Evolutionary conservation across 2,888 invertebrate genomes (phyloP).

Genomic region (Brachylomia viminalis): DNA sequence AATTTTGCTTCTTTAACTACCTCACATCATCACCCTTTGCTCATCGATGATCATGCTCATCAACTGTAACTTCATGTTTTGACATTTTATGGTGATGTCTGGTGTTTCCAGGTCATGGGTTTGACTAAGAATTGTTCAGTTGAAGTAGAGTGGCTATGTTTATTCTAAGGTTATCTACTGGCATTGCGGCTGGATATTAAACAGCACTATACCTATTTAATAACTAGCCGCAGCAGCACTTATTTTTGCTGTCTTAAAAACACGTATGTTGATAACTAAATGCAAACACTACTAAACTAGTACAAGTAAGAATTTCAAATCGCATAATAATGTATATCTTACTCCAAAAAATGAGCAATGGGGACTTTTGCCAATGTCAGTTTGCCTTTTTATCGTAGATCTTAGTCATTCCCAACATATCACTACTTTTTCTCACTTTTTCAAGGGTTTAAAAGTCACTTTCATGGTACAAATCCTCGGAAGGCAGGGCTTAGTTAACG

Average conservation of each 20-base stretch:
- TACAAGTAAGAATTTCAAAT: neutral
- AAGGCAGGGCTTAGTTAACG: slow-evolving; percentile 87
- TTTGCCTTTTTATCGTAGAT: neutral
- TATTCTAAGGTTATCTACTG: neutral
- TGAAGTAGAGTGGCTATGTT: neutral
- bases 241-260: neutral
- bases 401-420: slow-evolving; percentile 66
- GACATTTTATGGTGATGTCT: slow-evolving; percentile 64
- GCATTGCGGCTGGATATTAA: too few species aligned
- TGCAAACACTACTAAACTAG: neutral
- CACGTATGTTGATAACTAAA: neutral
- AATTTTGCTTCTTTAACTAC: slow-evolving; percentile 87
- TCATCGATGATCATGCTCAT: slow-evolving; percentile 69
- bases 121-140: slow-evolving; percentile 60
- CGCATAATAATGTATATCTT: neutral
- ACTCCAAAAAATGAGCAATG: neutral
- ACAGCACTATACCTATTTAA: too few species aligned
- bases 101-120: slow-evolving; percentile 58
- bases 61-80: slow-evolving; percentile 59
- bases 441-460: slow-evolving; percentile 63
- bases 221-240: neutral
- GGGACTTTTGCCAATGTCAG: neutral
- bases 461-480: slow-evolving; percentile 85
- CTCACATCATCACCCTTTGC: slow-evolving; percentile 72
- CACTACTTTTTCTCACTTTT: slow-evolving; percentile 62